These are phyloP conservation scores for Physeter macrocephalus DNA, from an alignment of 2,113 vertebrate genomes.

Conservation along the genomic window DNA sequence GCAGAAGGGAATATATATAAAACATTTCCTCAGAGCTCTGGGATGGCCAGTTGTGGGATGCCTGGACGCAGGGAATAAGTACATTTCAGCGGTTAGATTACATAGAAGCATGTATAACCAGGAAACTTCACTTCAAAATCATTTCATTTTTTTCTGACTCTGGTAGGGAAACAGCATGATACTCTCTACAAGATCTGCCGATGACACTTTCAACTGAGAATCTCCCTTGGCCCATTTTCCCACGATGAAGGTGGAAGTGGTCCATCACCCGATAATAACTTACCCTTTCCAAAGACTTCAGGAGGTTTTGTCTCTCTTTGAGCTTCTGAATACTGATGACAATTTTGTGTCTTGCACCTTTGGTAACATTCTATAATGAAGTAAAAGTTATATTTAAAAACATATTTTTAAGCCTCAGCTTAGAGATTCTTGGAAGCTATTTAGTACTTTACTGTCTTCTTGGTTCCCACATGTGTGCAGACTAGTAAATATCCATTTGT, in stretches of 20 bases:
- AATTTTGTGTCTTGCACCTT: conserved; percentile 99
- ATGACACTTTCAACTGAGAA: accelerated
- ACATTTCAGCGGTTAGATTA: neutral
- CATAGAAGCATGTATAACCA: neutral
- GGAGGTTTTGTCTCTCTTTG: conserved; percentile 94
- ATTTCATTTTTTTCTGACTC: neutral
- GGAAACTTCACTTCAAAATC: neutral
- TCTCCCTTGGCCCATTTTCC: neutral
- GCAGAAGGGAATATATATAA: no score
- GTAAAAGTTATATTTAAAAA: neutral
- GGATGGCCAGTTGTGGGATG: accelerated
- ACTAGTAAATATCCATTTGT: neutral
- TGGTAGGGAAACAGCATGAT: neutral
- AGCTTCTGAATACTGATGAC: conserved; percentile 99
- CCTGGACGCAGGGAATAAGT: neutral
- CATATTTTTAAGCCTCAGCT: neutral
- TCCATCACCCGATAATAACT: conserved; percentile 53
- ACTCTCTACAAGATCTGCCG: neutral
- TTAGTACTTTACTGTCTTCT: neutral
- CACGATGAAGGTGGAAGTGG: neutral
- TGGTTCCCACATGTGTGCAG: neutral
- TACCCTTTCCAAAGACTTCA: conserved; percentile 97
- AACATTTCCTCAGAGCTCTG: neutral
- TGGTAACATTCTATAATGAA: conserved; percentile 93
- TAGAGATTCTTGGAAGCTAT: neutral